These are phyloP conservation scores for Scaptomyza hsui DNA, from an alignment of 1,140 invertebrate species.

Conservation along the genomic window DNA sequence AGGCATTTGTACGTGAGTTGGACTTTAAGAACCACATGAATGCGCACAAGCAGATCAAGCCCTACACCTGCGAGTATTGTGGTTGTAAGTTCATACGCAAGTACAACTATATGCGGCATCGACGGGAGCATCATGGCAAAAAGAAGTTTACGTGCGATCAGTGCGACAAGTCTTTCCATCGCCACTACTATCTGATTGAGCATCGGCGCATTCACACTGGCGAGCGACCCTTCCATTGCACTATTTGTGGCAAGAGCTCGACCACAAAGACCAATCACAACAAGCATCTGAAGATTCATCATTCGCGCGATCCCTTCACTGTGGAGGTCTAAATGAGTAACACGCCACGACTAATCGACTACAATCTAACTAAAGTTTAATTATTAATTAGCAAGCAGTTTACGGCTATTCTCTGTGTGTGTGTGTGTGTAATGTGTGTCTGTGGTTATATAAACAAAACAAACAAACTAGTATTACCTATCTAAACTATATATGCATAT, in stretches of 20 bases:
- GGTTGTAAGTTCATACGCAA: conserved; percentile 96
- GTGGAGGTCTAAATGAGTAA: conserved; percentile 88
- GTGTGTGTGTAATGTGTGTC: conserved; percentile 66
- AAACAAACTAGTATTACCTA: conserved; percentile 80
- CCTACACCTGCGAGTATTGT: conserved; percentile 96
- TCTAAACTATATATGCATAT: conserved; percentile 52
- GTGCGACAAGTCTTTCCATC: conserved; percentile 94
- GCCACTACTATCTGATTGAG: conserved; percentile 94
- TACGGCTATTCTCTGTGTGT: conserved; percentile 78
- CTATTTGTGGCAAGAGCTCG: conserved; percentile 93
- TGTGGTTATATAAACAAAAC: conserved; percentile 62
- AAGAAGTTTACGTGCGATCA: conserved; percentile 95
- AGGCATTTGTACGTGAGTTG: conserved; percentile 91
- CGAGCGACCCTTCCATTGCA: conserved; percentile 92
- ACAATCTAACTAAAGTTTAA: conserved; percentile 66
- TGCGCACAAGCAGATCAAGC: conserved; percentile 91
- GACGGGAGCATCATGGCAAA: conserved; percentile 94
- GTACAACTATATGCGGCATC: conserved; percentile 95
- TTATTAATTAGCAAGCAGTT: conserved; percentile 77
- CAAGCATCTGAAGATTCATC: conserved; percentile 94
- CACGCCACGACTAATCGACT: conserved; percentile 12
- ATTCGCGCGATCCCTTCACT: conserved; percentile 92
- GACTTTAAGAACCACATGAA: conserved; percentile 94
- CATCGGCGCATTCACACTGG: conserved; percentile 93
- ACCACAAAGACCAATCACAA: conserved; percentile 95